Conservation (phyloP, 1,140 invertebrate genomes). For the Drosophila bocqueti region DNA sequence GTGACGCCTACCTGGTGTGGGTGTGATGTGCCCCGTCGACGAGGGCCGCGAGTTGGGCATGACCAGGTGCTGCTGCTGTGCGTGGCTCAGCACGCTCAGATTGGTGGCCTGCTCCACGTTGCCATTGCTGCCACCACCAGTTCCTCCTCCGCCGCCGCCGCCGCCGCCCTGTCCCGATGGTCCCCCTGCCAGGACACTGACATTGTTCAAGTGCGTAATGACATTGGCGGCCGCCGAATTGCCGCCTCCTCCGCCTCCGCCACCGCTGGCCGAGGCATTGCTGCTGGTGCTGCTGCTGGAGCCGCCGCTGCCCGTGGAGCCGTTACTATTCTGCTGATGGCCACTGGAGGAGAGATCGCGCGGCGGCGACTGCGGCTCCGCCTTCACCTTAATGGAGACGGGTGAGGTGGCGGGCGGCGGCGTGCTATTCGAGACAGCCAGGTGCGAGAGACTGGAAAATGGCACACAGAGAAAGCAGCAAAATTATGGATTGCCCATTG, state of each 20-base stretch:
- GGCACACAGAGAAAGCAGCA: background rate
- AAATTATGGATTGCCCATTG: background rate
- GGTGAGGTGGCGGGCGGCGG: slow-evolving; percentile 93
- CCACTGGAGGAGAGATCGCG: slow-evolving; percentile 86
- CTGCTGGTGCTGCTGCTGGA: slow-evolving; percentile 84
- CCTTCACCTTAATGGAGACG: slow-evolving; percentile 95
- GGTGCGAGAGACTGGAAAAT: slow-evolving; percentile 88
- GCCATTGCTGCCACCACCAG: slow-evolving; percentile 85
- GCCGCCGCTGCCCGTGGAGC: slow-evolving; percentile 74
- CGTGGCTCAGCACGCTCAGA: slow-evolving; percentile 83
- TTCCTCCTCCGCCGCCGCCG: slow-evolving; percentile 79
- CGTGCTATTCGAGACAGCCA: slow-evolving; percentile 93
- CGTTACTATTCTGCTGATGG: slow-evolving; percentile 82
- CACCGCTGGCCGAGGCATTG: slow-evolving; percentile 54
- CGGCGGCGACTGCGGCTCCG: slow-evolving; percentile 97
- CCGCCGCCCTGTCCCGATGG: slow-evolving; percentile 67
- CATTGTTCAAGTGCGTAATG: slow-evolving; percentile 69
- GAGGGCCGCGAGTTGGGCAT: slow-evolving; percentile 85
- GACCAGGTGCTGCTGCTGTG: slow-evolving; percentile 85
- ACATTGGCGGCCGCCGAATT: slow-evolving; percentile 38
- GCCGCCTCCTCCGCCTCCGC: slow-evolving; percentile 24
- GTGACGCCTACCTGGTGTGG: slow-evolving; percentile 86
- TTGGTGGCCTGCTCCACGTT: slow-evolving; percentile 85
- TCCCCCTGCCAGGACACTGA: slow-evolving; percentile 60
- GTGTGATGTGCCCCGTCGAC: slow-evolving; percentile 88